Percentiles rank a stretch among this genome's conserved stretches.
Conservation (phyloP, 2,888 invertebrate species). For the Drosophila setosimentum region DNA sequence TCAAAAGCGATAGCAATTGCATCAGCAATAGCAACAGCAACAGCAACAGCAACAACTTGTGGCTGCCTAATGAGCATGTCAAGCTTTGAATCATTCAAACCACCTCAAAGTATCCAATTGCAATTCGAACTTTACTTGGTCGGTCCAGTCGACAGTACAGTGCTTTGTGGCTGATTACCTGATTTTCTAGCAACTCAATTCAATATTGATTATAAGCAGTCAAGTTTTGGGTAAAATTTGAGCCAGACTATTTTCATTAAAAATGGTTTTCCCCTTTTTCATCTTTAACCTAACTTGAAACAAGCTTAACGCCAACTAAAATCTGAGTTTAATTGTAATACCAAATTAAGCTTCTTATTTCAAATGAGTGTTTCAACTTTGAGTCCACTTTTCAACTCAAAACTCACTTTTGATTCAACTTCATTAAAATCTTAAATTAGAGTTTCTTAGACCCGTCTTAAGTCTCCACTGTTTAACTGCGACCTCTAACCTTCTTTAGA, state of each 20-base stretch:
- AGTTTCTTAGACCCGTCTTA: neutral
- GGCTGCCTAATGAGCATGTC: slow-evolving; percentile 60
- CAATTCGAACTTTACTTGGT: neutral
- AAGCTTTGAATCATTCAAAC: slow-evolving; percentile 22
- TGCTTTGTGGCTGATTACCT: neutral
- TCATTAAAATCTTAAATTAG: neutral
- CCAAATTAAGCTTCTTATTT: too few relatives aligned
- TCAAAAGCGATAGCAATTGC: neutral
- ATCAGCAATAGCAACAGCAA: slow-evolving; percentile 16
- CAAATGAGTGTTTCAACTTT: neutral
- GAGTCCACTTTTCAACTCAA: neutral
- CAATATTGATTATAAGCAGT: neutral
- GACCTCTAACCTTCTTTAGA: neutral
- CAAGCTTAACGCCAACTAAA: neutral
- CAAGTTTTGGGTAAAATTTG: neutral
- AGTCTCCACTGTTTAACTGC: neutral
- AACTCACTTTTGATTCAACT: neutral
- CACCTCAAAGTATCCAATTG: neutral
- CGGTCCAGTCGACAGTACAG: neutral
- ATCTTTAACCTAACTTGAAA: neutral
- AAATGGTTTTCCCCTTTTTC: neutral
- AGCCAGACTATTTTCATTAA: neutral
- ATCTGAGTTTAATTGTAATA: neutral
- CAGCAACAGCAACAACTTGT: slow-evolving; percentile 37
- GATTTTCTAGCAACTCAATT: neutral